Conservation (phyloP, 2,113 vertebrate genomes). For the Cyphomyrus discorhynchus region DNA sequence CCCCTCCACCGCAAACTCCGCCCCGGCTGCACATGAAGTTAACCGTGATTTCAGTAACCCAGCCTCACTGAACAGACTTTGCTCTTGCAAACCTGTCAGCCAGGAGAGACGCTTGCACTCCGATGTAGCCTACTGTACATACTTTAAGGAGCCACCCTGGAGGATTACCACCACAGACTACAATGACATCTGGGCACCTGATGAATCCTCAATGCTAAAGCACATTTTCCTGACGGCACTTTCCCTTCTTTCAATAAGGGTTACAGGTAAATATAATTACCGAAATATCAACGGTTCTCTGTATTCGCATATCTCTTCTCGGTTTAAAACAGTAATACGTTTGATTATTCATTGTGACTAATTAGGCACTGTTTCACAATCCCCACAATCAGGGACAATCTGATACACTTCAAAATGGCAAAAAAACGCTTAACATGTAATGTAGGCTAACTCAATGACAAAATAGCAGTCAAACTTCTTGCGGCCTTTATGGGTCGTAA, state of each 20-base stretch:
- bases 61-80: not conserved
- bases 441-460: no score
- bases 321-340: not conserved
- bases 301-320: not conserved
- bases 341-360: not conserved
- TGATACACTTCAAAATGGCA: not conserved
- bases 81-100: not conserved
- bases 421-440: not conserved
- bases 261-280: conserved; percentile 8
- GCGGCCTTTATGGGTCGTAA: not conserved
- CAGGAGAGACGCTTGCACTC: not conserved
- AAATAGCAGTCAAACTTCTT: no score
- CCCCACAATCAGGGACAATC: not conserved
- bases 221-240: not conserved
- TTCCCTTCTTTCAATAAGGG: not conserved
- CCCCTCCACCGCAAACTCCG: not conserved
- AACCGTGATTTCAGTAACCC: not conserved
- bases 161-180: not conserved
- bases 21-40: not conserved
- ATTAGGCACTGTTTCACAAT: not conserved
- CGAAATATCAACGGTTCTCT: not conserved
- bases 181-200: not conserved
- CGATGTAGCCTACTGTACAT: not conserved
- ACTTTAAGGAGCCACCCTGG: not conserved
- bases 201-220: not conserved